Evolutionary conservation across 2,888 invertebrate species (phyloP), one percentile per base, ranked within the genome.

Genomic region (Barypeithes pellucidus): DNA sequence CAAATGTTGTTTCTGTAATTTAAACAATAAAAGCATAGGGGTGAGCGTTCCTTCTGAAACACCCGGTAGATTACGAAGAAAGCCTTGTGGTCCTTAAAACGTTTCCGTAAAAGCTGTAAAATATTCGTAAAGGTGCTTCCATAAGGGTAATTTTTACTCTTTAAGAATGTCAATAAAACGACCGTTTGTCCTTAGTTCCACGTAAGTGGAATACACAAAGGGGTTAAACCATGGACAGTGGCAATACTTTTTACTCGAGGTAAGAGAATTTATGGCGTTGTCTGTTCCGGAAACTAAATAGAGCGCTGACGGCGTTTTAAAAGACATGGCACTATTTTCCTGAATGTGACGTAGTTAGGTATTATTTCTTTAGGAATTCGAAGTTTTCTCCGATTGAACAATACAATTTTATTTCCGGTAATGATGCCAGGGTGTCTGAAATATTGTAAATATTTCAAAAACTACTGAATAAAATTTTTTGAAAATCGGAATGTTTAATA

Each of bases 221-320:
- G 52, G 52, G n/a, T 29, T 52, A 14, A 14, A 52, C 52, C 5
- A 29, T 29, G 29, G 52, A 52, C 29, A 52, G 52, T 14, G 24
- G 52, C 14, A 52, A 52, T 52, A 29, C 52, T 52, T 52, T 47
- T 24, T 52, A 52, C 14, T 12, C 29, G 29, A 52, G 29, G 29
- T 52, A 29, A 52, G 29, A 52, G 52, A 52, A 52, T 52, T 52
- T 52, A 52, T 14, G 29, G 29, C 52, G 7, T 50, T 29, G 29
- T 52, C 52, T 29, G 52, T 14, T 52, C 14, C 14, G 29, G 29
- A 24, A 29, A 29, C 52, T 52, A 52, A 29, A 52, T 52, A 52
- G 24, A 52, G 52, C 52, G 12, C 52, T 52, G 24, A 52, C 8
- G n/a, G 29, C 8, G 52, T 29, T 52, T 52, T 52, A 29, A 29